Evolutionary conservation across 1,140 invertebrate genomes (phyloP), one percentile per base, ranked within the genome.

Genomic region (Agrypnia vestita): DNA sequence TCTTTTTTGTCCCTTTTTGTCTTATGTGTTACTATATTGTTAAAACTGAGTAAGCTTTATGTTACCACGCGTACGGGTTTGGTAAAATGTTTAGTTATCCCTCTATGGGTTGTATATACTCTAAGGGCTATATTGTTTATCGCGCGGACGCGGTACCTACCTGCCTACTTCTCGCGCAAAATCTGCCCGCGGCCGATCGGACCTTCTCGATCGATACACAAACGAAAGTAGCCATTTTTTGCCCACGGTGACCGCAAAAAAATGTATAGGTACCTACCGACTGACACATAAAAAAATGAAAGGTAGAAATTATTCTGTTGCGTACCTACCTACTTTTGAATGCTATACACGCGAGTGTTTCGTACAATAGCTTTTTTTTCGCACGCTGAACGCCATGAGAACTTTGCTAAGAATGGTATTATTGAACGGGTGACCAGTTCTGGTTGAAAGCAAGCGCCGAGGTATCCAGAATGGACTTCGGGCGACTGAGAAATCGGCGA

Each of bases 221-320:
- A 71, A 71, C 47, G 67, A 71, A 71, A 71, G 67, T 71, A 71
- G 67, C 59, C 19, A n/a, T 51, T 71, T 71, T 71, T 71, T 51
- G 67, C 47, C 15, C 46, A 12, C 46, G 17, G 44, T 53, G 67
- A 71, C 67, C 67, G 67, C 67, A 71, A 56, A 56, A 17, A 56
- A n/a, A 56, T 7, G 8, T 59, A 59, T 59, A 59, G 17, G 11
- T 56, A 35, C 6, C 17, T 10, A 15, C 11, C 12, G 17, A 71
- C 47, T 25, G 15, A 25, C 17, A 71, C 67, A 15, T 51, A 21
- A 71, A 51, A 71, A 71, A 71, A 71, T 71, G 67, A 71, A 71
- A 71, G 67, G 67, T 71, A 49, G 15, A 47, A 71, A 49, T 71
- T 10, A 67, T 67, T 67, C n/a, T 67, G 67, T 51, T 71, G n/a